Evolutionary conservation across 2,113 vertebrate genomes (phyloP).

Genomic region (Psilopogon haemacephalus): DNA sequence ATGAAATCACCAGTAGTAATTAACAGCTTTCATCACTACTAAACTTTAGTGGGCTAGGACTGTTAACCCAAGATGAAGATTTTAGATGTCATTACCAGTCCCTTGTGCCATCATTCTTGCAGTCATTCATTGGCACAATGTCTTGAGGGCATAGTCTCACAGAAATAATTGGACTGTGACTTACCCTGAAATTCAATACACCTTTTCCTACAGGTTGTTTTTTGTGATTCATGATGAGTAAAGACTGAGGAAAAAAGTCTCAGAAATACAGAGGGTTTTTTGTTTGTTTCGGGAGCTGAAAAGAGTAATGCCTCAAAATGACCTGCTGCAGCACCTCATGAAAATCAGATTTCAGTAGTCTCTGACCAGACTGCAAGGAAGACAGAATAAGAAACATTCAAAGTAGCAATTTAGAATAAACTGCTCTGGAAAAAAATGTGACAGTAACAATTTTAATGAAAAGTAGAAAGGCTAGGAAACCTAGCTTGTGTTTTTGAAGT

Average conservation of each 20-base stretch:
- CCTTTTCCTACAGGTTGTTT: neutral
- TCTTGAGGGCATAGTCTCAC: neutral
- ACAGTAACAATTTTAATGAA: conserved; percentile 46
- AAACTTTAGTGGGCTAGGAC: neutral
- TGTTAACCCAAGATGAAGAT: neutral
- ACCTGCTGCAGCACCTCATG: neutral
- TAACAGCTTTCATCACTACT: neutral
- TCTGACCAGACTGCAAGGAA: conserved; percentile 5
- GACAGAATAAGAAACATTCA: neutral
- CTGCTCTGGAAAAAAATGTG: neutral
- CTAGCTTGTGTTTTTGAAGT: neutral
- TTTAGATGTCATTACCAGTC: neutral
- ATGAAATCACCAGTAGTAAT: neutral
- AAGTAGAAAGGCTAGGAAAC: neutral
- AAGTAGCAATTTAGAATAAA: conserved; percentile 17
- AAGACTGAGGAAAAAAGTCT: neutral
- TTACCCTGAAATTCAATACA: neutral
- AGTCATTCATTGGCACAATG: neutral
- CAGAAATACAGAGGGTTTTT: neutral
- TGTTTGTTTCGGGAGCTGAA: neutral
- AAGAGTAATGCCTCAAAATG: neutral
- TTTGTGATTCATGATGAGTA: neutral
- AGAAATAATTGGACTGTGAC: conserved; percentile 1
- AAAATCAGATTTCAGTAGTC: neutral
- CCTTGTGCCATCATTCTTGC: neutral